Evolutionary conservation across 2,113 vertebrate genomes (phyloP), one percentile per base, ranked within the genome.

Genomic region (Willisornis vidua): DNA sequence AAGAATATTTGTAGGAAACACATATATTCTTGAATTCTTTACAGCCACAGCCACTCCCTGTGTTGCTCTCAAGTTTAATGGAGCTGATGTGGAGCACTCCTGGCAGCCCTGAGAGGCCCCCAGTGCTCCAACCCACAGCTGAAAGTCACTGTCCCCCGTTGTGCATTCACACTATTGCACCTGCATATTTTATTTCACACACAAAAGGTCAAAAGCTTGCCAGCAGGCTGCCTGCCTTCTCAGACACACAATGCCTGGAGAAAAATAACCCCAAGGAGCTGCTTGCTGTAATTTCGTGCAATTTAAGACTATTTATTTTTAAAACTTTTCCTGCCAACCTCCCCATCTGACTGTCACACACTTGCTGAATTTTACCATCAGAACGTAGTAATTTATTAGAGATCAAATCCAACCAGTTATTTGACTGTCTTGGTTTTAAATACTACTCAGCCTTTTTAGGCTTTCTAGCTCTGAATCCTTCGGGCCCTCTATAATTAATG

Each of bases 251-350:
- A 92, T 89, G 93, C n/a, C 0, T 7, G 1, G 28, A 90, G 77
- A 33, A 75, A 93, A 94, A 91, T 5, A 82, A 88, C 88, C 86
- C 84, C 66, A 24, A 95, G 94, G 91, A 95, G 86, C 57, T 72
- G 82, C 93, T 73, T 35, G 87, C 86, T 83, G 74, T 89, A 94
- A 96, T 97, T 97, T 91, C 91, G 94, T 95, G 93, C 88, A 68
- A 97, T 97, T 97, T 90, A 91, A 91, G 95, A 72, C 94, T 95
- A 95, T 96, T 97, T 97, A 95, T 95, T 95, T 97, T 95, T 81
- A 94, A 97, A 97, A 96, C 90, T 95, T 92, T 63, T 62, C 67
- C 94, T 96, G 95, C 93, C 94, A 97, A 6, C 52, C 86, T 54
- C 80, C 82, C 86, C 85, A 75, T 91, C 87, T 75, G 90, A 96